Evolutionary conservation across 2,888 invertebrate species (phyloP).

Genomic region (Cerastis rubricosa): DNA sequence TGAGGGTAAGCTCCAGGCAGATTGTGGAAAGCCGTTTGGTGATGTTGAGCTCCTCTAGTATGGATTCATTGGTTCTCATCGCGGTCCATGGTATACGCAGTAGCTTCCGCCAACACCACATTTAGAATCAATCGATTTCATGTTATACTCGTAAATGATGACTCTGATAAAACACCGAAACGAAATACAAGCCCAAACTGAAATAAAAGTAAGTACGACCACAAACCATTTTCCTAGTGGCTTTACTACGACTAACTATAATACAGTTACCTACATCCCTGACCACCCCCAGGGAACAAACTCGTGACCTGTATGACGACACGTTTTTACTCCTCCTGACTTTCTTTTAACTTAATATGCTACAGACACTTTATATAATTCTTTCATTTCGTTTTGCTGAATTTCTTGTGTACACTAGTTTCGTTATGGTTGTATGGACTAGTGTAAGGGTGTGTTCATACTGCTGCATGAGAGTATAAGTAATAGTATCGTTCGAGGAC

Average conservation of each 20-base stretch:
- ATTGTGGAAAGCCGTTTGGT: too few species aligned
- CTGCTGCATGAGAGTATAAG: background rate
- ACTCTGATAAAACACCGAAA: background rate
- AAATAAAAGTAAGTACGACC: background rate
- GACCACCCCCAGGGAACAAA: constrained; percentile 1
- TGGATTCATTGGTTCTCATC: too few species aligned
- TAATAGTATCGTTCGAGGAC: background rate
- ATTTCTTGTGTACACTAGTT: constrained; percentile 20
- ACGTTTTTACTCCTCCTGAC: constrained; percentile 3
- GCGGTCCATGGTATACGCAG: too few species aligned
- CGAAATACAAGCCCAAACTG: background rate
- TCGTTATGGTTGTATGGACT: background rate
- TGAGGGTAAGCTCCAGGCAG: too few species aligned
- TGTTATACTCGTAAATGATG: background rate
- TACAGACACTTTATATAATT: constrained; percentile 22
- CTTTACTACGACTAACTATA: background rate
- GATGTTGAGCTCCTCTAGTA: too few species aligned
- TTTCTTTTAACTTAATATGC: constrained; percentile 37
- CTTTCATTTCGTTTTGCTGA: constrained; percentile 29
- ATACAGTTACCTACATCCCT: background rate
- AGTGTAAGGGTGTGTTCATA: constrained; percentile 3
- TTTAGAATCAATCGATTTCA: too few species aligned
- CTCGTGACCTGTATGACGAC: constrained; percentile 24
- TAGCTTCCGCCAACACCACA: too few species aligned
- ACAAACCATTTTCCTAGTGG: background rate